Conservation (phyloP, 2,888 invertebrate genomes). For the Athalia rosae region DNA sequence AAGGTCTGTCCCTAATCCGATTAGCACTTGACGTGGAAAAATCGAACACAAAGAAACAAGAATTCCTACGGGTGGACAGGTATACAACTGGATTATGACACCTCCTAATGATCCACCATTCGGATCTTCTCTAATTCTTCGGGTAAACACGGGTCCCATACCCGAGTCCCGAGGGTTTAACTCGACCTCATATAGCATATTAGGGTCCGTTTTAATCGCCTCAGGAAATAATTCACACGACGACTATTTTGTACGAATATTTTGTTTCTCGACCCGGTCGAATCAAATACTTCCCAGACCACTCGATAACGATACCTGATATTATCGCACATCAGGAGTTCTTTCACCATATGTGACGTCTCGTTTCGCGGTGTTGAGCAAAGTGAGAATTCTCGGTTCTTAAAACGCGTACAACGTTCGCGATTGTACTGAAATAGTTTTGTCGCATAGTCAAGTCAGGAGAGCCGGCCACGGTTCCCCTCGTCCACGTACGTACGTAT, state of each 20-base stretch:
- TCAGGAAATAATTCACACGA: not conserved
- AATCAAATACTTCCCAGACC: not conserved
- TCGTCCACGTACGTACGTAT: not conserved
- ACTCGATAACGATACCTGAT: constrained; percentile 1
- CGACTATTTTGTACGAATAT: no score
- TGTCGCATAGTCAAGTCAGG: not conserved
- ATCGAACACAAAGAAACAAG: constrained; percentile 49
- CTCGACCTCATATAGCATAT: not conserved
- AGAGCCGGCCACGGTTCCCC: constrained; percentile 4
- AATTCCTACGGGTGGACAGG: constrained; percentile 50
- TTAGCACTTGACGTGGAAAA: constrained; percentile 53
- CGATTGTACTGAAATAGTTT: constrained; percentile 68
- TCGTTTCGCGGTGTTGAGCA: not conserved
- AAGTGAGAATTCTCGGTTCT: not conserved
- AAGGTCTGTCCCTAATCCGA: constrained; percentile 49
- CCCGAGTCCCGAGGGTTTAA: constrained; percentile 18
- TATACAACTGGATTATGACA: constrained; percentile 55
- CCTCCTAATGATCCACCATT: constrained; percentile 52
- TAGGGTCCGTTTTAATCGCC: constrained; percentile 29
- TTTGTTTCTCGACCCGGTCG: no score
- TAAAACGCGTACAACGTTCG: constrained; percentile 48
- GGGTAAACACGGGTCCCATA: constrained; percentile 37
- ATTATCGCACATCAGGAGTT: no score
- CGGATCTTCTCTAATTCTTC: constrained; percentile 37
- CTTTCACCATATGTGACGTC: not conserved